Percentiles rank a stretch among this genome's conserved stretches.
Evolutionary conservation across 35 echinoderm and acorn worm species (phyloP).

Genomic region (Chiridota heheva): DNA sequence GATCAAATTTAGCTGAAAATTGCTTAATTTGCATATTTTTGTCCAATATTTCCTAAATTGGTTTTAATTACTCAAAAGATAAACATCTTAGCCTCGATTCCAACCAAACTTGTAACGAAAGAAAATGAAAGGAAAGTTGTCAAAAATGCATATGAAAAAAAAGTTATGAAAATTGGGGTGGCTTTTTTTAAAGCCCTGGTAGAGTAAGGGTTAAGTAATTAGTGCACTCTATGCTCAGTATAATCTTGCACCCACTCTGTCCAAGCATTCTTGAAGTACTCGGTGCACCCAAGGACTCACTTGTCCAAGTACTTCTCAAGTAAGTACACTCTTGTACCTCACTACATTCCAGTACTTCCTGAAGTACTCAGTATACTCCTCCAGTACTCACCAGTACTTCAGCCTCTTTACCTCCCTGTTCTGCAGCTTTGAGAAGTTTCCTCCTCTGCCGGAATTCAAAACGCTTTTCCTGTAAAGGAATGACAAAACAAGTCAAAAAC

Average conservation of each 20-base stretch:
- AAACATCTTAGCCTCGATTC: too few species aligned
- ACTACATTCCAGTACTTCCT: background rate
- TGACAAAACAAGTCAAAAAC: background rate
- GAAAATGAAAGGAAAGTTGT: too few species aligned
- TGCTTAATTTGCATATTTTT: too few species aligned
- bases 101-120: too few species aligned
- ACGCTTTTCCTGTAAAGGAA: background rate
- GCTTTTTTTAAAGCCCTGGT: too few species aligned
- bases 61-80: too few species aligned
- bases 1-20: too few species aligned
- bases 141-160: too few species aligned
- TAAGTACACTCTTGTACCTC: background rate
- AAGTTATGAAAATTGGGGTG: too few species aligned
- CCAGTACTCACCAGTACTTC: conserved; percentile 16
- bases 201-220: background rate
- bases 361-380: too few species aligned
- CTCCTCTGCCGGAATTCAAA: background rate
- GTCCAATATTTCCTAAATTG: too few species aligned
- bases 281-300: background rate
- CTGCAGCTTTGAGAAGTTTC: background rate
- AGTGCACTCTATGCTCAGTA: background rate
- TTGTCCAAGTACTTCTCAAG: background rate
- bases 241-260: background rate
- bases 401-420: background rate
- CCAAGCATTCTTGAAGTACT: background rate